Evolutionary conservation across 2,113 vertebrate genomes (phyloP).

Genomic region (Suricata suricatta): DNA sequence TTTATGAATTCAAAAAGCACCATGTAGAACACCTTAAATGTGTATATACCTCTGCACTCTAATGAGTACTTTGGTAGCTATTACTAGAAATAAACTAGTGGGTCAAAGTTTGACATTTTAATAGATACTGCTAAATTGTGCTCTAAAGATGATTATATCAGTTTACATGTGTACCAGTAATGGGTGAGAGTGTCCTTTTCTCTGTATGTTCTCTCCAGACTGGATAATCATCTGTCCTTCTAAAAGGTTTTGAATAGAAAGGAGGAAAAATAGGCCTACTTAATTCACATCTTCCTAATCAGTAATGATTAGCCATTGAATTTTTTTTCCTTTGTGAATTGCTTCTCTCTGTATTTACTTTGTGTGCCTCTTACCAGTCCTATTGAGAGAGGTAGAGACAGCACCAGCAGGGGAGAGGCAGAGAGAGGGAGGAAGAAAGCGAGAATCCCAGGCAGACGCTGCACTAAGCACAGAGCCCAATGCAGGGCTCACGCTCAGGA

Average conservation of each 20-base stretch:
- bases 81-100: slow-evolving; percentile 39
- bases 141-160: not conserved
- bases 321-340: slow-evolving; percentile 36
- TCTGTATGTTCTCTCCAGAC: not conserved
- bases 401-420: too few relatives aligned
- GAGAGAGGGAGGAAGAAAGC: too few relatives aligned
- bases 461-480: too few relatives aligned
- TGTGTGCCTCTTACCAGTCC: not conserved
- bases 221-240: not conserved
- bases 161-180: not conserved
- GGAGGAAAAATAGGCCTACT: not conserved
- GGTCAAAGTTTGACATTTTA: slow-evolving; percentile 41
- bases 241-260: not conserved
- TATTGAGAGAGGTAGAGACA: not conserved
- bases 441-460: too few relatives aligned
- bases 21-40: not conserved
- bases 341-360: not conserved
- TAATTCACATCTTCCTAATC: slow-evolving; percentile 29
- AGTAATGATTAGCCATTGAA: not conserved
- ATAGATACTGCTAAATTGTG: not conserved
- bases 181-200: not conserved
- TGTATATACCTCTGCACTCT: not conserved
- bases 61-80: not conserved
- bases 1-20: not conserved
- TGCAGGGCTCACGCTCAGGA: too few relatives aligned